Evolutionary conservation across 2,888 invertebrate genomes (phyloP), one percentile per base, ranked within the genome.

Genomic region (Leucoptera coffeella): DNA sequence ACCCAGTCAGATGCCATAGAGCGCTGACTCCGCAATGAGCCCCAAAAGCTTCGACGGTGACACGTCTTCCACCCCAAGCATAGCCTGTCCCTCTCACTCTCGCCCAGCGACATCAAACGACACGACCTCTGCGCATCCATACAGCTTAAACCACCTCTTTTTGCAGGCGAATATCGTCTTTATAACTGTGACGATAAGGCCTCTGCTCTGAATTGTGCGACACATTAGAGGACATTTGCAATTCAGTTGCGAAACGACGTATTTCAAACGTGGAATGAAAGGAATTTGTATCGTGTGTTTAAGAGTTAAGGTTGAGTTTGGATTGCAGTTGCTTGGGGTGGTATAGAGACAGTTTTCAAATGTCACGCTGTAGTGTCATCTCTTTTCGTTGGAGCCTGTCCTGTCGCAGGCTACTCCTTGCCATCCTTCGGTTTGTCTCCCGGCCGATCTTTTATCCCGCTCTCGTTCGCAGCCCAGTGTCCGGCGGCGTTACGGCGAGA

Each of bases 301-400:
- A 5, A 22, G 6, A 5, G 4, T 8, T 26, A 26, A 5, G 10
- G 26, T 14, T 3, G n/a, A 21, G 29, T 39, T 40, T 47, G 12
- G 29, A 6, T 10, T 38, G 36, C 22, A 14, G 22, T 22, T 28
- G 30, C 32, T 40, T 39, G 45, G 52, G 53, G 56, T 51, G 52
- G 46, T 54, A 60, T 61, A 67, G 56, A 67, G 69, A 67, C 64
- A 60, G 56, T 67, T 69, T 67, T 64, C 62, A 64, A 65, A 64
- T 67, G 67, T 69, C 67, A 64, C 61, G 58, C 45, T 50, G 58
- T 65, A 64, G 62, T 56, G 64, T 65, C 57, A 60, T 69, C 69
- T 69, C 69, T 67, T 69, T 69, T 67, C 67, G 57, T 53, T 64
- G 48, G 56, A 57, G 64, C 21, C 24, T 29, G 30, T 69, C 65